phyloP scores from a whole-genome alignment of 1,140 invertebrate genomes.

The Drosophila gunungcola region DNA sequence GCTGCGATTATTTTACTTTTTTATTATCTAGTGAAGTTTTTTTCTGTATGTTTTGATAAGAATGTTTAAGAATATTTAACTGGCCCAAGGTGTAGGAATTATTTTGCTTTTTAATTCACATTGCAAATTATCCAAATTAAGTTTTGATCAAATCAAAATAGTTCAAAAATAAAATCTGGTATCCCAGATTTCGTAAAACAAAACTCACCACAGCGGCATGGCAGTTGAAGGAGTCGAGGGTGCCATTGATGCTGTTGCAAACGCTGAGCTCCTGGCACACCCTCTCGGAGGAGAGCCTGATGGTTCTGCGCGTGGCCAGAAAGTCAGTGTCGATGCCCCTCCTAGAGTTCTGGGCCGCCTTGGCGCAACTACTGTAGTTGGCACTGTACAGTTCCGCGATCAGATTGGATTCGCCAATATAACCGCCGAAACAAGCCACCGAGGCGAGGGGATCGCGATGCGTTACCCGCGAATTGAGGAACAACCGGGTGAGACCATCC shows the following conservation, averaged over 20 bases:
- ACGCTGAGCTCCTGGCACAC: slow-evolving; percentile 50
- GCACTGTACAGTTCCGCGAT: slow-evolving; percentile 66
- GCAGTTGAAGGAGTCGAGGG: slow-evolving; percentile 71
- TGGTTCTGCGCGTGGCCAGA: slow-evolving; percentile 43
- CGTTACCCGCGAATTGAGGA: slow-evolving; percentile 67
- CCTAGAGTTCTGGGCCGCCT: slow-evolving; percentile 41
- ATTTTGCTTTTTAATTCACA: no score
- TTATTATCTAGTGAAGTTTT: no score
- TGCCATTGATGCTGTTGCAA: slow-evolving; percentile 52
- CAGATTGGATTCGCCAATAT: slow-evolving; percentile 70
- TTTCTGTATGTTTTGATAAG: no score
- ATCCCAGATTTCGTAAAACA: neutral
- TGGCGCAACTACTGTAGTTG: slow-evolving; percentile 52
- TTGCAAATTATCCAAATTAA: no score
- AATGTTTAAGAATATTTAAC: no score
- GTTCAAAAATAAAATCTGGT: no score
- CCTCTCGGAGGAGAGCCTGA: slow-evolving; percentile 34
- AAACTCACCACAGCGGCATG: slow-evolving; percentile 67
- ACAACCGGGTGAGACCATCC: slow-evolving; percentile 68
- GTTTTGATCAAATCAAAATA: no score
- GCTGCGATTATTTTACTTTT: no score
- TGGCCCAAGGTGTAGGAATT: no score
- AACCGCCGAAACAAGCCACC: slow-evolving; percentile 73
- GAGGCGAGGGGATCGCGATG: slow-evolving; percentile 63
- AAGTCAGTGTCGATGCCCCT: slow-evolving; percentile 66